Evolutionary conservation across 2,888 invertebrate genomes (phyloP).

Genomic region (Disparrhopalites patrizii): DNA sequence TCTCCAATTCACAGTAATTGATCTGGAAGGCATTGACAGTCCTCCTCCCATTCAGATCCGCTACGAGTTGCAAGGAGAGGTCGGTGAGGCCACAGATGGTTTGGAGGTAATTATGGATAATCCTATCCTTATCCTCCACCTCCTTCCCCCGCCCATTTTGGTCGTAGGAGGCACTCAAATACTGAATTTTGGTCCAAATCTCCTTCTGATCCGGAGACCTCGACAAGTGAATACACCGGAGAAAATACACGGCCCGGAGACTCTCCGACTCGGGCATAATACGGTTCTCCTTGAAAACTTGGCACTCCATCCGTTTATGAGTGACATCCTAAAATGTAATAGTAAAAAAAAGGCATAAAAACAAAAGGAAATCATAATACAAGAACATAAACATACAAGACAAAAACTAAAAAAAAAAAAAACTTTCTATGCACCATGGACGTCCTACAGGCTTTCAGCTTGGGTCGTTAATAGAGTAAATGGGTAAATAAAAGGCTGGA

Average conservation of each 20-base stretch:
- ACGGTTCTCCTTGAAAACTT: conserved; percentile 5
- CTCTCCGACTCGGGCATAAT: conserved; percentile 2
- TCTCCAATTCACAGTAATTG: conserved; percentile 7
- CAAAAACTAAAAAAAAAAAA: neutral
- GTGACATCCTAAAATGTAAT: conserved; percentile 10
- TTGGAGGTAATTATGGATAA: neutral
- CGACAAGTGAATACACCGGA: conserved; percentile 12
- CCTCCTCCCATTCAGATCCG: conserved; percentile 15
- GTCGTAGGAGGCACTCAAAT: conserved; percentile 7
- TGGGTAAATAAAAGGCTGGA: neutral
- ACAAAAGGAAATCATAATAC: too few species aligned
- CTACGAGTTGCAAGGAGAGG: neutral
- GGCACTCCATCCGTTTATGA: conserved; percentile 17
- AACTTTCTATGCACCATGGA: neutral
- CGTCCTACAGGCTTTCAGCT: too few species aligned
- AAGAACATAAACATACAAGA: too few species aligned
- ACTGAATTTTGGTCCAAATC: neutral
- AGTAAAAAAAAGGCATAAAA: too few species aligned
- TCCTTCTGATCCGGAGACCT: neutral
- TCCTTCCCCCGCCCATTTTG: neutral
- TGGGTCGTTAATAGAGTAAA: neutral
- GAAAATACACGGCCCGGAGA: conserved; percentile 16
- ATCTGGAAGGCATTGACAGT: conserved; percentile 23
- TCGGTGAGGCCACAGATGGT: neutral
- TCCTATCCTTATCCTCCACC: neutral